phyloP scores from a whole-genome alignment of 2,888 invertebrate species.

The Agrochola litura region DNA sequence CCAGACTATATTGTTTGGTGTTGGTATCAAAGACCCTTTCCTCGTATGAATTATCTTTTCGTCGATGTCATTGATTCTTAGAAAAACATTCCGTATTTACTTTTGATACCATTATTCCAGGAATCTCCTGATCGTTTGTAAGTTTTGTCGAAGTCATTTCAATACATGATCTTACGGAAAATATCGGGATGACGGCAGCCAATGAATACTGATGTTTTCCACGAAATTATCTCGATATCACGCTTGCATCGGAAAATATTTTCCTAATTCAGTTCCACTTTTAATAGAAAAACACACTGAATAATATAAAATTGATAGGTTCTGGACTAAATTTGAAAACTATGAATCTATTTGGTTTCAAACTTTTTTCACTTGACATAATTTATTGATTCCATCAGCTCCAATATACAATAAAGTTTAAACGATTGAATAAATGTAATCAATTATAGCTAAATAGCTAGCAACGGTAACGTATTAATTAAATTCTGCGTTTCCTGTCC shows the following conservation, averaged over 20 bases:
- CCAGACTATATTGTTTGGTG: not conserved
- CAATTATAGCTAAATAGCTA: slow-evolving; percentile 39
- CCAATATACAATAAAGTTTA: not conserved
- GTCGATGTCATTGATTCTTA: slow-evolving; percentile 20
- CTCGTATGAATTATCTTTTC: slow-evolving; percentile 35
- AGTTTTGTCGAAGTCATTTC: slow-evolving; percentile 18
- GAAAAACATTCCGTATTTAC: slow-evolving; percentile 39
- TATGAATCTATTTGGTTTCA: not conserved
- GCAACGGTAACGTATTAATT: slow-evolving; percentile 48
- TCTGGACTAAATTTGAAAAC: not conserved
- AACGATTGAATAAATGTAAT: slow-evolving; percentile 41
- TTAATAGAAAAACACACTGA: not conserved
- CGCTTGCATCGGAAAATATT: not conserved
- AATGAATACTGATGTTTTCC: slow-evolving; percentile 36
- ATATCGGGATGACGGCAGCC: not conserved
- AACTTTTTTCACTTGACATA: not conserved
- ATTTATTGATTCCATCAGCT: slow-evolving; percentile 1
- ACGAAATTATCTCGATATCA: slow-evolving; percentile 20
- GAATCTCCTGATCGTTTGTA: slow-evolving; percentile 20
- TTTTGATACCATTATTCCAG: slow-evolving; percentile 5
- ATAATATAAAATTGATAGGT: not conserved
- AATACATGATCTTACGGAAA: slow-evolving; percentile 10
- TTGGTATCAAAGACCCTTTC: slow-evolving; percentile 30
- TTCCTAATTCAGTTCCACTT: not conserved
- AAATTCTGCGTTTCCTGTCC: slow-evolving; percentile 40